phyloP scores from a whole-genome alignment of 2,113 vertebrate genomes.

The Cololabis saira region DNA sequence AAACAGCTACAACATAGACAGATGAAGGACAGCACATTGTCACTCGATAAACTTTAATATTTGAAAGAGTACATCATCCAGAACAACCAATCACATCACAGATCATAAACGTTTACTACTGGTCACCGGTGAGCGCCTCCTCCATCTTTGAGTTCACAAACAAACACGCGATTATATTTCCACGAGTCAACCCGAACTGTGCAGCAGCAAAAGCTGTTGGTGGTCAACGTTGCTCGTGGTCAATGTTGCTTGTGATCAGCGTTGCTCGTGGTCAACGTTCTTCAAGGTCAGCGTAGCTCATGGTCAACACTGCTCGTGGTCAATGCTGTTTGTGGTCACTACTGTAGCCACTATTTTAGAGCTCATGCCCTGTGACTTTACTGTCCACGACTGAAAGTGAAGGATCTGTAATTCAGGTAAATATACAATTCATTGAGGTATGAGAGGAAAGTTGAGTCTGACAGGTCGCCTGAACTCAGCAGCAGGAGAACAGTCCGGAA shows the following conservation, averaged over 20 bases:
- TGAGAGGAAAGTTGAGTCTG: not conserved
- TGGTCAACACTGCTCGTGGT: constrained; percentile 22
- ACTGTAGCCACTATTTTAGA: too few species aligned
- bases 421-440: not conserved
- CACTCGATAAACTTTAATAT: constrained; percentile 45
- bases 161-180: not conserved
- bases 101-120: not conserved
- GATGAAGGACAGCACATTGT: not conserved
- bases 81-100: constrained; percentile 20
- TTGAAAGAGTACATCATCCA: constrained; percentile 11
- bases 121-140: not conserved
- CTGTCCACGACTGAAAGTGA: constrained; percentile 1
- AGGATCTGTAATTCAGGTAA: not conserved
- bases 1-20: not conserved
- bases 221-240: not conserved
- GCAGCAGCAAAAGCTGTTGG: too few species aligned
- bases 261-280: not conserved
- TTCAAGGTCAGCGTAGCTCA: too few species aligned
- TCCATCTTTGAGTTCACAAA: not conserved
- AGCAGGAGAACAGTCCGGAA: too few species aligned
- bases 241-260: constrained; percentile 15
- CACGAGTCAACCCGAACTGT: too few species aligned
- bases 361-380: constrained; percentile 6
- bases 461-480: not conserved
- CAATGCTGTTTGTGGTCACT: not conserved